Percentiles rank a stretch among this genome's conserved stretches.
Evolutionary conservation across 1,140 invertebrate species (phyloP).

Genomic region (Sitobion miscanthi): DNA sequence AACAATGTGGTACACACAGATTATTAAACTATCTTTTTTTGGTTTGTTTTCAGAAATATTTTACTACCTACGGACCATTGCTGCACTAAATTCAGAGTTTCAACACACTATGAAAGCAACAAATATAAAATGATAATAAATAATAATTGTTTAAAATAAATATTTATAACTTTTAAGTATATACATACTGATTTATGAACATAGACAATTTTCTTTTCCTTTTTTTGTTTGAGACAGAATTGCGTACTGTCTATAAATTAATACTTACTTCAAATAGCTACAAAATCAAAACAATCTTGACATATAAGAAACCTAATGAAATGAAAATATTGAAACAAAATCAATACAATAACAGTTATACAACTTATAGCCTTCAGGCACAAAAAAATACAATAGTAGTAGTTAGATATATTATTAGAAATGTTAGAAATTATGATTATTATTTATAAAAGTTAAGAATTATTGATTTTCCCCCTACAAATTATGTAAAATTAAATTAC

Average conservation of each 20-base stretch:
- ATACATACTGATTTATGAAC: background rate
- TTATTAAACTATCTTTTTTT: conserved; percentile 19
- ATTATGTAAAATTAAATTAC: background rate
- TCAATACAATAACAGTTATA: background rate
- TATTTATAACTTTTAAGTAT: background rate
- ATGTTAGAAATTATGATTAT: background rate
- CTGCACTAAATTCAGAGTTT: background rate
- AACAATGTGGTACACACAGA: background rate
- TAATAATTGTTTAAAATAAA: background rate
- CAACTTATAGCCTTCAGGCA: background rate
- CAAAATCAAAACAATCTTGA: background rate
- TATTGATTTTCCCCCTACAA: background rate
- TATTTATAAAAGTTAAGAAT: background rate
- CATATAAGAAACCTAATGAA: background rate
- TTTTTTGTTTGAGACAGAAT: background rate
- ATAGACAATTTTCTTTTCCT: background rate
- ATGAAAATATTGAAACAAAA: background rate
- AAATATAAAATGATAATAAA: background rate
- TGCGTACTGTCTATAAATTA: background rate
- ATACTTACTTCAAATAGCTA: background rate
- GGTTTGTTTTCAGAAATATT: background rate
- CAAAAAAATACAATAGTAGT: background rate
- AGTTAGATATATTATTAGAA: background rate
- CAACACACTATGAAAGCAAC: background rate
- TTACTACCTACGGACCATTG: background rate